These are phyloP conservation scores for Isoperla grammatica DNA, from an alignment of 2,888 invertebrate genomes.

Conservation along the genomic window DNA sequence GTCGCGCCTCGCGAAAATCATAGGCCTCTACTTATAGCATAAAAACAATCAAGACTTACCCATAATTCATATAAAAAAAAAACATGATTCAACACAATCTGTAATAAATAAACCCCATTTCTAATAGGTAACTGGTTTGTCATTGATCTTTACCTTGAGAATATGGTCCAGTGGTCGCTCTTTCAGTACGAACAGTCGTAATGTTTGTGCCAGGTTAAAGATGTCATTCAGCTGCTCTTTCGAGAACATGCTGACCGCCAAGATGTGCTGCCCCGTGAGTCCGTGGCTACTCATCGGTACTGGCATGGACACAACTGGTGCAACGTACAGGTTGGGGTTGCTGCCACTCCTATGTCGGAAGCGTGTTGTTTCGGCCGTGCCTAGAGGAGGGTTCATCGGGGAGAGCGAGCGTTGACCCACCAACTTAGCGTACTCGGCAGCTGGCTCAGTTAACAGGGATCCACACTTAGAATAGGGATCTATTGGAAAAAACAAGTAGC, in stretches of 20 bases:
- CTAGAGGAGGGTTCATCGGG: slow-evolving; percentile 36
- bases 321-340: slow-evolving; percentile 38
- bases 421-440: too few species aligned
- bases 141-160: slow-evolving; percentile 51
- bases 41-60: too few species aligned
- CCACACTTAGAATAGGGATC: too few species aligned
- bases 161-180: slow-evolving; percentile 80
- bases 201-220: slow-evolving; percentile 85
- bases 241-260: slow-evolving; percentile 78
- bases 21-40: too few species aligned
- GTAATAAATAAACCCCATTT: too few species aligned
- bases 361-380: slow-evolving; percentile 5
- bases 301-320: slow-evolving; percentile 28
- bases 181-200: slow-evolving; percentile 64
- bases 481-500: too few species aligned
- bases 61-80: too few species aligned
- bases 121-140: too few species aligned
- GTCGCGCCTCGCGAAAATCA: too few species aligned
- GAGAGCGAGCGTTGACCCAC: slow-evolving; percentile 37
- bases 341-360: slow-evolving; percentile 40
- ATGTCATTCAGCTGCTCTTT: slow-evolving; percentile 89
- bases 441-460: too few species aligned
- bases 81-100: too few species aligned
- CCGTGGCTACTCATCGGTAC: slow-evolving; percentile 40
- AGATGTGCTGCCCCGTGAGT: slow-evolving; percentile 69